Base-by-base conservation (phyloP, 2,888 invertebrate species). In the Psylliodes chrysocephalus region DNA sequence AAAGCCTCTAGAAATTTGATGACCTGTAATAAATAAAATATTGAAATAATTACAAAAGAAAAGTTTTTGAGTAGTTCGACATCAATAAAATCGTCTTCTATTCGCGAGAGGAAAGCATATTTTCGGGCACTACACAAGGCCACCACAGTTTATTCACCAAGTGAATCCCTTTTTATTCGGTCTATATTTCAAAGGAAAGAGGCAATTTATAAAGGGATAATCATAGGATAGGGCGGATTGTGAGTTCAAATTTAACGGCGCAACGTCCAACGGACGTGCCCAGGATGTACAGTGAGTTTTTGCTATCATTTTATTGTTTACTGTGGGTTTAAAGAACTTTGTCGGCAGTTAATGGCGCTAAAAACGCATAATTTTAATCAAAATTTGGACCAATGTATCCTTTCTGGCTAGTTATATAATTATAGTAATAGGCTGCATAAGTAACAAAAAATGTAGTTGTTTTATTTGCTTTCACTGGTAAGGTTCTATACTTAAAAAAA, bases 121-220 rank as follows among this genome's bases (percentile, higher is more conserved):
- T 17, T 44, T 42, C n/a, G 7, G 46, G 46, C 7, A 19, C n/a
- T 1, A 19, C 18, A 6, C 25, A 12, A 25, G 47, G 44, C n/a
- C n/a, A 44, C 44, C 44, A 17, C 59, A 33, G 46, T 35, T 47
- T 54, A 54, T 60, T 47, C 44, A 53, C 60, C 52, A 60, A 33
- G 44, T 55, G 47, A 49, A 38, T 62, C 56, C 17, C 49, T 38
- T 56, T 56, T 49, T 57, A 57, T 57, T 49, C 49, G 22, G 35
- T 57, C 38, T 49, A 57, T 49, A 57, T 57, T 57, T 57, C 57
- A 57, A 47, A 57, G 49, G 18, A 38, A 49, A 49, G 35, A 25
- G 40, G 61, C 54, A 61, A 61, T 61, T 61, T 61, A 54, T 61
- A 49, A 47, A 25, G 17, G 61, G 61, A 61, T 61, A 61, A 61